phyloP scores from a whole-genome alignment of 2,888 invertebrate species.

The Amaurobius ferox region DNA sequence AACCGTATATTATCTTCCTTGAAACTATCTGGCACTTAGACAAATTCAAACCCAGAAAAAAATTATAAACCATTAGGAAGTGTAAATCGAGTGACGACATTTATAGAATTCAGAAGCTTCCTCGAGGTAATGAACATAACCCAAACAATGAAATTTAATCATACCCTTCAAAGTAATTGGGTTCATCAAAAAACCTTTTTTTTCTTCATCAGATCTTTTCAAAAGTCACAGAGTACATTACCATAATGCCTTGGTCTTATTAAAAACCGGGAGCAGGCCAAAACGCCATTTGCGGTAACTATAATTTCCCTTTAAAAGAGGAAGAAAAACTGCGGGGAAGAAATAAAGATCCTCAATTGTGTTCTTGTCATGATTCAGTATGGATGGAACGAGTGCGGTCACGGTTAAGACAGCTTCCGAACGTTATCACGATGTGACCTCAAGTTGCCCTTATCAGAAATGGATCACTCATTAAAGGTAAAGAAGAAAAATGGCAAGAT shows the following conservation, averaged over 20 bases:
- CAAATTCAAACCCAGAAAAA: no score
- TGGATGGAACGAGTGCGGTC: conserved; percentile 36
- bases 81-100: no score
- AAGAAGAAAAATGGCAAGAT: background rate
- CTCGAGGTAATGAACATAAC: no score
- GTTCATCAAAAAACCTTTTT: no score
- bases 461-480: conserved; percentile 56
- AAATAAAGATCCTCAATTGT: background rate
- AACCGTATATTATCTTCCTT: no score
- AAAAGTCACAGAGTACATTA: no score
- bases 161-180: no score
- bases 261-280: background rate
- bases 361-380: conserved; percentile 30
- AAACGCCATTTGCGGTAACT: background rate
- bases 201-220: no score
- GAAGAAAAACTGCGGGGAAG: background rate
- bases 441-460: conserved; percentile 56
- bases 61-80: no score
- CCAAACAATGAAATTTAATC: no score
- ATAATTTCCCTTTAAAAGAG: background rate
- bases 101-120: no score
- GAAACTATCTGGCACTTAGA: no score
- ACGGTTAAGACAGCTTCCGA: conserved; percentile 49
- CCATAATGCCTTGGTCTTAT: background rate
- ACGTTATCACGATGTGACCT: conserved; percentile 60